Evolutionary conservation across 2,888 invertebrate genomes (phyloP).

Genomic region (Xestia c-nigrum): DNA sequence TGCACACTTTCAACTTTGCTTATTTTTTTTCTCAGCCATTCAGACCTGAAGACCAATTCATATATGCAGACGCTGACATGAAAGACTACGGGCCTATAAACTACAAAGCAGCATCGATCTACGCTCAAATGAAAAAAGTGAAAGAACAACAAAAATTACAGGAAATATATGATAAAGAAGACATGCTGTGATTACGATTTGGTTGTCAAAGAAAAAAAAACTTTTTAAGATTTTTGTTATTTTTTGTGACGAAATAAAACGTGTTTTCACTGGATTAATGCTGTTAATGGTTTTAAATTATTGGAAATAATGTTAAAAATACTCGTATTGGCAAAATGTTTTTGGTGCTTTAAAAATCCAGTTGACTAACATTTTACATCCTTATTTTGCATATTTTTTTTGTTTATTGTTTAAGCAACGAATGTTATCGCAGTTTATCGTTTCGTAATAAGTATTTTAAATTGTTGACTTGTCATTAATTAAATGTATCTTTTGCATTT

Average conservation of each 20-base stretch:
- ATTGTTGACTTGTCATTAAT: slow-evolving; percentile 52
- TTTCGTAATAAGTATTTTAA: slow-evolving; percentile 44
- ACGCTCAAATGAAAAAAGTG: slow-evolving; percentile 93
- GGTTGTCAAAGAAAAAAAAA: slow-evolving; percentile 58
- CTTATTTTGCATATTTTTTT: slow-evolving; percentile 18
- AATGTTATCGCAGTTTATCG: slow-evolving; percentile 40
- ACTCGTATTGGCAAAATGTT: slow-evolving; percentile 35
- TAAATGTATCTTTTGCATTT: slow-evolving; percentile 33
- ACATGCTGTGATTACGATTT: slow-evolving; percentile 79
- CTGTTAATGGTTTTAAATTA: slow-evolving; percentile 15
- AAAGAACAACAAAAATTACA: slow-evolving; percentile 89
- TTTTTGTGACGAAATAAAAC: slow-evolving; percentile 28
- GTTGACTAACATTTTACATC: slow-evolving; percentile 23
- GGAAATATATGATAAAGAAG: slow-evolving; percentile 86
- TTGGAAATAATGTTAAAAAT: slow-evolving; percentile 23
- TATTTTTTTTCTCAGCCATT: slow-evolving; percentile 92
- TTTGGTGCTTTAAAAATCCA: slow-evolving; percentile 39
- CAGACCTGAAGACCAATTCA: slow-evolving; percentile 94
- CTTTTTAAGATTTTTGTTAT: slow-evolving; percentile 6
- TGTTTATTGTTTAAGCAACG: slow-evolving; percentile 33
- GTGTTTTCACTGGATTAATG: slow-evolving; percentile 31
- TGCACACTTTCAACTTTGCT: not conserved
- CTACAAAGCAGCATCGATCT: slow-evolving; percentile 96
- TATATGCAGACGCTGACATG: slow-evolving; percentile 97
- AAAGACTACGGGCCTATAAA: slow-evolving; percentile 97